Base-by-base conservation (phyloP, 2,797 vertebrate genomes). In the Sebastes umbrosus region DNA sequence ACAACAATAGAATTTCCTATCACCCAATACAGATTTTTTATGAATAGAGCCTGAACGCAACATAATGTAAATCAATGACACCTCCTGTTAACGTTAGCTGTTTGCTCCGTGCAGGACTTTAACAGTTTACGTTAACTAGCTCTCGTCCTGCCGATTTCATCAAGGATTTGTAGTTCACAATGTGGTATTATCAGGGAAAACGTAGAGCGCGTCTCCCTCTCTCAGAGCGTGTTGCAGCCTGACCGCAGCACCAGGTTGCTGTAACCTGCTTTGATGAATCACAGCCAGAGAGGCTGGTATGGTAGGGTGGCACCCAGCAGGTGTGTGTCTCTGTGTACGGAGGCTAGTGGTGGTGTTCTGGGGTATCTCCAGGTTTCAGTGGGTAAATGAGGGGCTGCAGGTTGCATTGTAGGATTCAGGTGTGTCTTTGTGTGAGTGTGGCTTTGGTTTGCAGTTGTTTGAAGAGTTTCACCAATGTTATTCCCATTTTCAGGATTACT, bases 181-280 rank as follows among this genome's bases (percentile, higher is more conserved):
- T 36, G 36, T 5, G 11, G 36, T 13, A 36, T 36, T 13, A 36
- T 36, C 36, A 36, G 36, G 36, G 36, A 13, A 36, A 36, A 36
- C 34, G 34, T 11, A 11, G 34, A 34, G 34, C 10, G 10, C 34
- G 34, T 36, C 34, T 36, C 36, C 36, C 11, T 13, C 11, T 36
- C 36, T 36, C 36, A 12, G 71, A 52, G 66, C 46, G 54, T 62
- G 18, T 27, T 54, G 62, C 36, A 70, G 79, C 29, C 24, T 81
- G 75, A 76, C 79, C 80, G 69, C 68, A 73, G 62, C 80, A 60
- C 74, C 82, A 77, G 78, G 83, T 81, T 73, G 29, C 36, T 93
- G 94, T 94, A 93, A 93, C 90, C 88, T 88, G 90, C 94, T 97
- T 97, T 97, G 96, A 97, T 97, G 95, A 94, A 69, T 91, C 84